A percentile compares a stretch with the other conserved stretches of the same genome.
These are phyloP conservation scores for Sarcophaga peregrina DNA, from an alignment of 1,140 invertebrate genomes.

Conservation along the genomic window DNA sequence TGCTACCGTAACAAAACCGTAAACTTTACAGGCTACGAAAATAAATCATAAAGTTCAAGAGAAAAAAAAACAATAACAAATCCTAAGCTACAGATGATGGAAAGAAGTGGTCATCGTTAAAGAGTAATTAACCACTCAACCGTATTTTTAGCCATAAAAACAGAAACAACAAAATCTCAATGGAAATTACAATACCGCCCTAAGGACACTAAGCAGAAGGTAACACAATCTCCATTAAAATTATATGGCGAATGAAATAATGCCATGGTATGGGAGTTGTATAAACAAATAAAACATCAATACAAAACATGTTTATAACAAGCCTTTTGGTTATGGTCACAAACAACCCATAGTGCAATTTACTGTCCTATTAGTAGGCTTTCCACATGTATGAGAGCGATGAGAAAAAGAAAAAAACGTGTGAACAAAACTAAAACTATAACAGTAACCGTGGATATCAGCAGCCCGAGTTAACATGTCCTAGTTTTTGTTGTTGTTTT, in stretches of 20 bases:
- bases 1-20: background rate
- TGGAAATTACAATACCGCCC: background rate
- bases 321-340: too few species aligned
- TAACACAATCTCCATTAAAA: background rate
- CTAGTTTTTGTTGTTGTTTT: too few species aligned
- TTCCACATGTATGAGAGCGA: too few species aligned
- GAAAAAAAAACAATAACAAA: background rate
- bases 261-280: too few species aligned
- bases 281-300: too few species aligned
- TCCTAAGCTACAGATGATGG: background rate
- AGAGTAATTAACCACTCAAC: constrained; percentile 5
- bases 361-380: too few species aligned
- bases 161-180: background rate
- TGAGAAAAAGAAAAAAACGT: background rate
- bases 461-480: too few species aligned
- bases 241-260: too few species aligned
- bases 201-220: background rate
- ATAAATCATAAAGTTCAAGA: background rate
- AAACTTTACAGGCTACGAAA: background rate
- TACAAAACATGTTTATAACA: too few species aligned
- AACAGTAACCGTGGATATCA: too few species aligned
- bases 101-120: background rate
- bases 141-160: background rate
- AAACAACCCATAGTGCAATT: too few species aligned
- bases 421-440: background rate